These are phyloP conservation scores for Nycticryphes semicollaris DNA, from an alignment of 2,113 vertebrate genomes.

Conservation along the genomic window DNA sequence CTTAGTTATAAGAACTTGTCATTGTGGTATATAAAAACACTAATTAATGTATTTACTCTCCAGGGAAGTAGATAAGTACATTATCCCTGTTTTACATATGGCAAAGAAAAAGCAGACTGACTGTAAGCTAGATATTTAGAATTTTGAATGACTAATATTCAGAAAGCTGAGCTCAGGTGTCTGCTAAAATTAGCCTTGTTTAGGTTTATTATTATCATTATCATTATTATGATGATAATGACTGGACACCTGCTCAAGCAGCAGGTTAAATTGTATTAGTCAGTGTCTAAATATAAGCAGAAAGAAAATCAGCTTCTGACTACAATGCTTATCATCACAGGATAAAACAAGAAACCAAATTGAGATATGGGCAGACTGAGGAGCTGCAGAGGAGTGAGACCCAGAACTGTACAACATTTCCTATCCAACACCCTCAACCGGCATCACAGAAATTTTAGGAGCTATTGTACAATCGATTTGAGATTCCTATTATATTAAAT, in stretches of 20 bases:
- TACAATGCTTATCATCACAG: neutral
- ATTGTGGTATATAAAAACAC: neutral
- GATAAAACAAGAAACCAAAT: neutral
- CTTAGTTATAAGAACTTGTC: neutral
- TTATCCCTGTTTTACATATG: neutral
- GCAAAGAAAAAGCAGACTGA: neutral
- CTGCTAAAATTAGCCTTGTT: conserved; percentile 41
- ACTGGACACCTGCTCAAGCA: conserved; percentile 41
- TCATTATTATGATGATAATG: conserved; percentile 2
- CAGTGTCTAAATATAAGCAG: conserved; percentile 21
- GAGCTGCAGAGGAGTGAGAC: neutral
- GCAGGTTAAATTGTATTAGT: conserved; percentile 28
- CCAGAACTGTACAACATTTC: neutral
- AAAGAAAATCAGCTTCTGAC: neutral
- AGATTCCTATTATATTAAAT: neutral
- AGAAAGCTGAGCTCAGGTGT: neutral
- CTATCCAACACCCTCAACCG: neutral
- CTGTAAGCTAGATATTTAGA: neutral
- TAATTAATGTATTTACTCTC: neutral
- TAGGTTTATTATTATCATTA: conserved; percentile 25
- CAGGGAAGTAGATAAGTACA: neutral
- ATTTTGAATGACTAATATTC: conserved; percentile 10
- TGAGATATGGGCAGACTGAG: neutral
- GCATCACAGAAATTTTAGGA: neutral
- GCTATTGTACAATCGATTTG: neutral